Conservation (phyloP, 2,113 vertebrate genomes). For the Promerops cafer region DNA sequence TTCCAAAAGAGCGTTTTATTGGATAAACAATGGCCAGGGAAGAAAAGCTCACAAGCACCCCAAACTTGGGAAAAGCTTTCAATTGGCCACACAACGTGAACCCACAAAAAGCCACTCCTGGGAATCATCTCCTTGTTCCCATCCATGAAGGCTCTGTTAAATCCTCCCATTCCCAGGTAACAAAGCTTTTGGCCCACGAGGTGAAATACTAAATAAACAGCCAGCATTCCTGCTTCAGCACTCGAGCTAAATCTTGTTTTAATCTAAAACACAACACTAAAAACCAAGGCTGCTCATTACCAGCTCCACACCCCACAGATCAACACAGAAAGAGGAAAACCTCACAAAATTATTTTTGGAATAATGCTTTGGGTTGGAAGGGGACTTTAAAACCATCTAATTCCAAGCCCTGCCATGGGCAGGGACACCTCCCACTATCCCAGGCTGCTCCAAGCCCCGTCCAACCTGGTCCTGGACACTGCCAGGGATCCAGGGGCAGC, state of each 20-base stretch:
- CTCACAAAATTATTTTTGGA: not conserved
- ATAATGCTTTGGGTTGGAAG: not conserved
- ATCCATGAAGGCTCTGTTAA: not conserved
- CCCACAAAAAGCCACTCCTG: not conserved
- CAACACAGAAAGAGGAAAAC: fast-evolving
- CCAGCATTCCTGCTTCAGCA: not conserved
- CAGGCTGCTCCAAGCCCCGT: fast-evolving
- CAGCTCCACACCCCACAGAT: not conserved
- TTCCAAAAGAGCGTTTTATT: not conserved
- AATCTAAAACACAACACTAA: not conserved
- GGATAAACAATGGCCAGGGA: not conserved
- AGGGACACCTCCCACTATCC: fast-evolving
- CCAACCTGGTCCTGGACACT: fast-evolving
- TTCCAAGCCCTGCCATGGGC: fast-evolving
- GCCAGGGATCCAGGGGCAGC: not conserved
- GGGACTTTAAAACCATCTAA: fast-evolving
- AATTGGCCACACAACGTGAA: fast-evolving
- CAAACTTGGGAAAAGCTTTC: not conserved
- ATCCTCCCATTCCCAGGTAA: not conserved
- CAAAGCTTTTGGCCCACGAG: not conserved
- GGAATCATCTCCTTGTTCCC: not conserved
- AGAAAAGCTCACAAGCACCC: not conserved
- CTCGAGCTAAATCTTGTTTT: not conserved
- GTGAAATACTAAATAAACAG: not conserved
- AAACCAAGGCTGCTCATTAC: not conserved